A percentile compares a stretch with the other conserved stretches of the same genome.
phyloP scores from a whole-genome alignment of 1,140 invertebrate genomes.

The Achroia grisella region DNA sequence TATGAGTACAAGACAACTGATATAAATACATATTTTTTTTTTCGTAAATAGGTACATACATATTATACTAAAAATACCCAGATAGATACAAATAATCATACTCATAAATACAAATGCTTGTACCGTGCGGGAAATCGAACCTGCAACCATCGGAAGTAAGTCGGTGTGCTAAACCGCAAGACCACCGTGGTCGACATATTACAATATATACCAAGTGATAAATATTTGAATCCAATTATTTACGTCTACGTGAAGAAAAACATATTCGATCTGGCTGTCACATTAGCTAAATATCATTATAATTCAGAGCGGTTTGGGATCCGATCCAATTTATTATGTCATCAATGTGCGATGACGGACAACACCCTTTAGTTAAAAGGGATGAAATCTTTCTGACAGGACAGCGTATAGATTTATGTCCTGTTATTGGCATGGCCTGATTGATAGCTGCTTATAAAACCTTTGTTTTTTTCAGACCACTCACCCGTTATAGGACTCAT shows the following conservation, averaged over 20 bases:
- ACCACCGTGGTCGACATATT: no score
- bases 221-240: no score
- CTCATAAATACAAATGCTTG: not conserved
- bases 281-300: no score
- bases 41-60: no score
- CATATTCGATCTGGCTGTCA: no score
- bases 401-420: conserved; percentile 10
- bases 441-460: conserved; percentile 13
- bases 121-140: not conserved
- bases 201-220: no score
- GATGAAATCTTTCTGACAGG: conserved; percentile 17
- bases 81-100: no score
- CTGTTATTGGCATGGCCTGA: conserved; percentile 7
- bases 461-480: not conserved
- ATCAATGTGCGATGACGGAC: conserved; percentile 11
- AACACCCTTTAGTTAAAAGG: conserved; percentile 4
- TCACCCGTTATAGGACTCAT: not conserved
- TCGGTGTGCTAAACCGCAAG: no score
- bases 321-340: conserved; percentile 25
- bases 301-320: conserved; percentile 5
- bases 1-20: no score
- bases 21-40: no score
- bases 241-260: no score
- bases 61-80: no score
- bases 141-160: not conserved